Conservation (phyloP, 1,140 invertebrate genomes). For the Popillia japonica region DNA sequence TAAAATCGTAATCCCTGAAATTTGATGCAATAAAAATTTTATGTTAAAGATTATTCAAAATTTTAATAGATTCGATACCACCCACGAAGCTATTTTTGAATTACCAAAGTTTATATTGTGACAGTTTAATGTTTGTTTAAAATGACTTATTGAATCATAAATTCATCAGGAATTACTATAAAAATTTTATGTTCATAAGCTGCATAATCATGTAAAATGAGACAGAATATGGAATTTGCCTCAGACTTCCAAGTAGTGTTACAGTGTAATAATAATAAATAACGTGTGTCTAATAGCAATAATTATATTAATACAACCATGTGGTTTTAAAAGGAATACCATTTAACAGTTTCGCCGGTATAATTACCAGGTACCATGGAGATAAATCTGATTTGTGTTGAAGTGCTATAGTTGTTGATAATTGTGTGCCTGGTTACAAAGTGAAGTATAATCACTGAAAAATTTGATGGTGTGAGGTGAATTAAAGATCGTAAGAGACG, state of each 20-base stretch:
- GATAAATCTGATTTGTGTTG: neutral
- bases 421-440: neutral
- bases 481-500: constrained; percentile 43
- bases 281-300: too few relatives aligned
- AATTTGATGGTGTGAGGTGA: constrained; percentile 22
- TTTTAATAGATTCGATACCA: constrained; percentile 9
- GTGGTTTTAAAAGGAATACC: too few relatives aligned
- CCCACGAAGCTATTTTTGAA: neutral
- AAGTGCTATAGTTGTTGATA: neutral
- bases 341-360: too few relatives aligned
- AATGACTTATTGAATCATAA: constrained; percentile 13
- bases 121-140: constrained; percentile 22
- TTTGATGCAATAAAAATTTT: constrained; percentile 9
- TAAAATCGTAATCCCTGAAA: neutral
- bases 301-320: too few relatives aligned
- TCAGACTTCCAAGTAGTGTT: too few relatives aligned
- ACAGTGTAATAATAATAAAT: too few relatives aligned
- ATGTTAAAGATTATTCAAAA: constrained; percentile 14
- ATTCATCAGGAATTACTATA: neutral
- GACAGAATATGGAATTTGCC: too few relatives aligned
- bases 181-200: neutral
- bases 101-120: neutral
- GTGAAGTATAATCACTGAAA: constrained; percentile 14
- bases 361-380: neutral
- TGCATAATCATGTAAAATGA: too few relatives aligned